Percentiles rank a stretch among this genome's conserved stretches.
Conservation (phyloP, 2,888 invertebrate genomes). For the Diogma glabrata region DNA sequence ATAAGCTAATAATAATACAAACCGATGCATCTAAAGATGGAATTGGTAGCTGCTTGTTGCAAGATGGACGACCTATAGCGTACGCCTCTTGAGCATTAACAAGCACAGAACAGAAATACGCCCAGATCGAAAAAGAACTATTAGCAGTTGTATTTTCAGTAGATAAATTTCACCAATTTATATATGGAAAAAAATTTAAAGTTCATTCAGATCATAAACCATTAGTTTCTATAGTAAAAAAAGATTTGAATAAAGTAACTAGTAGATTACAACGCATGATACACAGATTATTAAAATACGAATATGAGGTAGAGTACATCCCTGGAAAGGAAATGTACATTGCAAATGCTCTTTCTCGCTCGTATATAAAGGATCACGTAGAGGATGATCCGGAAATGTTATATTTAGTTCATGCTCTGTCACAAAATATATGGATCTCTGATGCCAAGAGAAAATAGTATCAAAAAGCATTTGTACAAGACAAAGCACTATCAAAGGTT, state of each 20-base stretch:
- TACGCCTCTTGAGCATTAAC: conserved; percentile 22
- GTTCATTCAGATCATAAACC: conserved; percentile 21
- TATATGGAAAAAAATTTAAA: conserved; percentile 18
- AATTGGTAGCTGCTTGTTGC: conserved; percentile 13
- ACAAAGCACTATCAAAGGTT: background rate
- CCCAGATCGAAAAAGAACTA: conserved; percentile 16
- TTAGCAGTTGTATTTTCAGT: conserved; percentile 12
- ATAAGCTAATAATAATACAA: conserved; percentile 14
- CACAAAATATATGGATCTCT: background rate
- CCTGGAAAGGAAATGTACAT: conserved; percentile 3
- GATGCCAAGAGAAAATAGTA: background rate
- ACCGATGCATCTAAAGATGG: conserved; percentile 14
- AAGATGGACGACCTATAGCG: conserved; percentile 12
- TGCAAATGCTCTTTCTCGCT: background rate
- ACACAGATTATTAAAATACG: conserved; percentile 11
- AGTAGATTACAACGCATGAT: conserved; percentile 17
- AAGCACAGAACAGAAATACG: conserved; percentile 19
- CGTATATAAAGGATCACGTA: background rate
- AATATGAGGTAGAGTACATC: conserved; percentile 5
- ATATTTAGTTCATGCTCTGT: background rate
- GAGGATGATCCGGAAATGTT: background rate
- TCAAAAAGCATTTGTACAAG: background rate
- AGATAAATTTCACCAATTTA: conserved; percentile 12
- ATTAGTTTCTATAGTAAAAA: conserved; percentile 16
- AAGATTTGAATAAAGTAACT: conserved; percentile 15